A percentile compares a stretch with the other conserved stretches of the same genome.
These are phyloP conservation scores for Diadegma fenestrale DNA, from an alignment of 2,888 invertebrate genomes.

Conservation along the genomic window DNA sequence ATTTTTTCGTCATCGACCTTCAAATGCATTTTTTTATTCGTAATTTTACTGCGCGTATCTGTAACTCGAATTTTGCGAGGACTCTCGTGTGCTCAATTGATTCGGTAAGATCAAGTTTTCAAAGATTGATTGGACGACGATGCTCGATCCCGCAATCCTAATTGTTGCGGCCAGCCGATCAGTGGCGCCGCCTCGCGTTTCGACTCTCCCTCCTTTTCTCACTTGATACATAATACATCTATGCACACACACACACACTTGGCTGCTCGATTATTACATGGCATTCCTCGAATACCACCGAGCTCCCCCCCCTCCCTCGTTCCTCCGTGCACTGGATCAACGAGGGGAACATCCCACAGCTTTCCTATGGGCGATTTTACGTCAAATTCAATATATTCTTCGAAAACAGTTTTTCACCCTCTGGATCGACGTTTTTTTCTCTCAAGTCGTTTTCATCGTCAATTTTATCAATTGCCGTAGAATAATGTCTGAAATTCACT, in stretches of 20 bases:
- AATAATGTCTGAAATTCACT: too few relatives aligned
- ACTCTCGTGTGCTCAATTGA: too few relatives aligned
- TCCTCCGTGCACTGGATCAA: slow-evolving; percentile 50
- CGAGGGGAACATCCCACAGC: slow-evolving; percentile 47
- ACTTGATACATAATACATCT: background rate
- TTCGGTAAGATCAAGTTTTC: background rate
- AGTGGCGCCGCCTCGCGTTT: slow-evolving; percentile 82
- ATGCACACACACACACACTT: slow-evolving; percentile 59
- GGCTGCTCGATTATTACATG: slow-evolving; percentile 83
- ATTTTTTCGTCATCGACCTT: background rate
- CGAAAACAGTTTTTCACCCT: slow-evolving; percentile 31
- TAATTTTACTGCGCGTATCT: background rate
- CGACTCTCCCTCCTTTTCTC: slow-evolving; percentile 71
- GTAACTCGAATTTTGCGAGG: too few relatives aligned
- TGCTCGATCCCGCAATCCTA: slow-evolving; percentile 45
- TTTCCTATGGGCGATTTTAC: slow-evolving; percentile 30
- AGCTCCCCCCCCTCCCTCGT: slow-evolving; percentile 73
- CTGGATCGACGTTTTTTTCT: background rate
- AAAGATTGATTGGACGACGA: slow-evolving; percentile 37
- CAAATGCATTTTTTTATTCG: background rate
- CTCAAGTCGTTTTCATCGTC: too few relatives aligned
- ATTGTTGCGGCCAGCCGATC: slow-evolving; percentile 74
- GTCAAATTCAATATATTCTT: background rate
- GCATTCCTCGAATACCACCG: slow-evolving; percentile 83
- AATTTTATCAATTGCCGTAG: too few relatives aligned